Conservation (phyloP, 2,888 invertebrate species). For the Diogma glabrata region DNA sequence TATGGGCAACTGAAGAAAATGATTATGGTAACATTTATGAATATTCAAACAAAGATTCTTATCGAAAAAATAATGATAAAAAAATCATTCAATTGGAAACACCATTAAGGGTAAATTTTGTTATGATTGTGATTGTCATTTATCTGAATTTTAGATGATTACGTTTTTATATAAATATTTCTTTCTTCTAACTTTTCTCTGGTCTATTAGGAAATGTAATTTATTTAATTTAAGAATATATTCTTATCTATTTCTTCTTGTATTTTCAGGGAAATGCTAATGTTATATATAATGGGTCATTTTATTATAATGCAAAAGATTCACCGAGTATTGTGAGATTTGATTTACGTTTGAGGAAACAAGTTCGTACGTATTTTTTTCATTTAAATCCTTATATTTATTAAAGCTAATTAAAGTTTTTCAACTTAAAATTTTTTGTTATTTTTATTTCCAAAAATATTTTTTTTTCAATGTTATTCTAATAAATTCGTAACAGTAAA, state of each 20-base stretch:
- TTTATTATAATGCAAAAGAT: slow-evolving; percentile 72
- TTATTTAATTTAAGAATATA: not conserved
- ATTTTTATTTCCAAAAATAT: too few relatives aligned
- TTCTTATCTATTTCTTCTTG: slow-evolving; percentile 16
- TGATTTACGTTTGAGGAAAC: slow-evolving; percentile 43
- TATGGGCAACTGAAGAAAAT: slow-evolving; percentile 74
- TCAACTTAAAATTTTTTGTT: too few relatives aligned
- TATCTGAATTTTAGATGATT: too few relatives aligned
- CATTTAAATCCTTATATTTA: too few relatives aligned
- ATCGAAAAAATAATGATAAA: slow-evolving; percentile 46
- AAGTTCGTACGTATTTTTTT: slow-evolving; percentile 1
- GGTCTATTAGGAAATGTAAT: too few relatives aligned
- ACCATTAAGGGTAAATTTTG: slow-evolving; percentile 38
- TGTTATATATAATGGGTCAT: slow-evolving; percentile 87
- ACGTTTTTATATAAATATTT: too few relatives aligned
- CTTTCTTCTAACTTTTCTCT: too few relatives aligned
- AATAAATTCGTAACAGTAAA: too few relatives aligned
- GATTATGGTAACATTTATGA: slow-evolving; percentile 63
- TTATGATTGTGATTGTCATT: too few relatives aligned
- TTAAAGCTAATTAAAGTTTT: too few relatives aligned
- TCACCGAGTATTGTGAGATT: slow-evolving; percentile 48
- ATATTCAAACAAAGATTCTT: slow-evolving; percentile 61
- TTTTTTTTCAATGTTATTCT: too few relatives aligned
- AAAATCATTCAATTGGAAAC: slow-evolving; percentile 31
- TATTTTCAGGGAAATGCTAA: slow-evolving; percentile 78